Evolutionary conservation across 2,113 vertebrate genomes (phyloP).

Genomic region (Anarhynchus alexandrinus): DNA sequence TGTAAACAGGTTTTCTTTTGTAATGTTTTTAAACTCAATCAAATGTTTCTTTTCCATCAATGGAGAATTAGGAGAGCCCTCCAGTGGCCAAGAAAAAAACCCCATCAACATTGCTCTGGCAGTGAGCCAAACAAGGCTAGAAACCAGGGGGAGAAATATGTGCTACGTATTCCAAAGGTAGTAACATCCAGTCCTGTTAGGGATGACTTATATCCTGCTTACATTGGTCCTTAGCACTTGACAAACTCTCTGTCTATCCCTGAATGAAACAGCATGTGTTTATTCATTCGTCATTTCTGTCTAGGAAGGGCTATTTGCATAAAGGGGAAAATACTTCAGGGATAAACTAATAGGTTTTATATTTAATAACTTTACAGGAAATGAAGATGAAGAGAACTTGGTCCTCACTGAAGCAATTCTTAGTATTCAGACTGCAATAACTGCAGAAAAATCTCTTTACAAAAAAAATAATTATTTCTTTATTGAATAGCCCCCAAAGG

Average conservation of each 20-base stretch:
- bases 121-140: not conserved
- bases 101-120: not conserved
- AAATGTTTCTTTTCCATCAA: not conserved
- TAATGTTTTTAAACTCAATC: not conserved
- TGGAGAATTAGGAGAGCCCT: conserved; percentile 50
- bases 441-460: not conserved
- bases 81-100: conserved; percentile 14
- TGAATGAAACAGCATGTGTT: not conserved
- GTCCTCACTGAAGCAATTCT: not conserved
- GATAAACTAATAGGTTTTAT: not conserved
- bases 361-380: not conserved
- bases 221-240: not conserved
- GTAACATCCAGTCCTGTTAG: not conserved
- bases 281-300: not conserved
- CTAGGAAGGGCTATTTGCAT: not conserved
- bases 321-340: not conserved
- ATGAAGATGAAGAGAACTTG: not conserved
- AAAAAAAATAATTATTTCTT: not conserved
- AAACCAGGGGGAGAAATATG: not conserved
- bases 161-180: not conserved
- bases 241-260: not conserved
- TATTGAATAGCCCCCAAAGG: not conserved
- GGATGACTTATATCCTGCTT: not conserved
- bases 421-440: not conserved
- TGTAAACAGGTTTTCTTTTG: not conserved